Conservation (phyloP, 2,797 vertebrate genomes). For the Myripristis jacobus region DNA sequence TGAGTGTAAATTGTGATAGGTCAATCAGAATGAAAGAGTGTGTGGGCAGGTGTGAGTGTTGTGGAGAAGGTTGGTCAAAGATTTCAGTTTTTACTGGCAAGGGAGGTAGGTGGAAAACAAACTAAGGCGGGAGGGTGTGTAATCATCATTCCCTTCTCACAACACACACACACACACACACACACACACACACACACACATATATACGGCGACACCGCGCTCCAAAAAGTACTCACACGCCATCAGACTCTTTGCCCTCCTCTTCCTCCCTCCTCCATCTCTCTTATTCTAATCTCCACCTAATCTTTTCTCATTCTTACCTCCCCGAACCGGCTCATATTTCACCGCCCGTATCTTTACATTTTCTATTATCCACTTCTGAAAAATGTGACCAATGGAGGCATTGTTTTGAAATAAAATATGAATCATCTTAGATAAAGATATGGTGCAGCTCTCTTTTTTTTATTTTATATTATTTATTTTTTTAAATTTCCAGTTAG, state of each 20-base stretch:
- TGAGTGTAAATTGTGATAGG: slow-evolving; percentile 37
- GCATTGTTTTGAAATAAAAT: slow-evolving; percentile 80
- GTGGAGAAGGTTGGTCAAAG: slow-evolving; percentile 58
- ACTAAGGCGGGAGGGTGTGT: slow-evolving; percentile 63
- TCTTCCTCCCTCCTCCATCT: slow-evolving; percentile 76
- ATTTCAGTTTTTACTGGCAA: slow-evolving; percentile 52
- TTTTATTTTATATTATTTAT: slow-evolving; percentile 43
- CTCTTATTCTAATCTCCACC: slow-evolving; percentile 83
- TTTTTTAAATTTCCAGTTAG: slow-evolving; percentile 61
- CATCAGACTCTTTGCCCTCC: slow-evolving; percentile 66
- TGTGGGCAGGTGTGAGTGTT: slow-evolving; percentile 49
- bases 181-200: slow-evolving; percentile 21
- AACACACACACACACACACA: neutral
- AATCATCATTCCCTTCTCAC: slow-evolving; percentile 55
- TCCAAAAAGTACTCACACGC: slow-evolving; percentile 60
- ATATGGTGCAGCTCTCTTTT: slow-evolving; percentile 71
- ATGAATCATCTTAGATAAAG: slow-evolving; percentile 84
- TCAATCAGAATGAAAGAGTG: slow-evolving; percentile 37
- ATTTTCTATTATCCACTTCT: slow-evolving; percentile 84
- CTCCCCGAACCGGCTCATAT: slow-evolving; percentile 83
- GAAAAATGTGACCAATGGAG: slow-evolving; percentile 82
- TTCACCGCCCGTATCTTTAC: slow-evolving; percentile 83
- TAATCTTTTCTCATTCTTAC: slow-evolving; percentile 84
- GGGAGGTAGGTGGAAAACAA: slow-evolving; percentile 65
- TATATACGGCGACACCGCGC: slow-evolving; percentile 52